phyloP scores from a whole-genome alignment of 2,113 vertebrate species.

The Cyphomyrus plagiostoma region DNA sequence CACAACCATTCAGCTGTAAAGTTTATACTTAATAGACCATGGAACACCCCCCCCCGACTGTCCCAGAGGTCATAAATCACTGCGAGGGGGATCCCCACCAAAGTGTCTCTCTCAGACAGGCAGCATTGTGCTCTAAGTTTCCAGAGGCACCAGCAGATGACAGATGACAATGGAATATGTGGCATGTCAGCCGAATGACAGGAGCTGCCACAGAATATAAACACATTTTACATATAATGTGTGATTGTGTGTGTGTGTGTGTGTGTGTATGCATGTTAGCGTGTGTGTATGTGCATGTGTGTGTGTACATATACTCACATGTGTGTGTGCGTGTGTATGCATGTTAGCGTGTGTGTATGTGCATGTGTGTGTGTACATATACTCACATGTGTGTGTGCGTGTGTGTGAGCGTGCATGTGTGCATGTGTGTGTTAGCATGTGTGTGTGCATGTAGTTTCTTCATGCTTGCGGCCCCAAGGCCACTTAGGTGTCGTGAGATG shows the following conservation, averaged over 20 bases:
- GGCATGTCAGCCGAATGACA: not conserved
- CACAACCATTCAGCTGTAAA: not conserved
- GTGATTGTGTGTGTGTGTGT: not conserved
- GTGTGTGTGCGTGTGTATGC: too few relatives aligned
- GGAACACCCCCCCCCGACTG: not conserved
- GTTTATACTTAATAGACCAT: not conserved
- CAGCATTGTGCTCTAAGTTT: not conserved
- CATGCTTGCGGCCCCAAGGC: not conserved
- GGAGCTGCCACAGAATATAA: not conserved
- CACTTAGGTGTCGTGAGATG: not conserved
- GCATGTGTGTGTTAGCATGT: too few relatives aligned
- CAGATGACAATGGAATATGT: not conserved
- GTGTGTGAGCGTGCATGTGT: too few relatives aligned
- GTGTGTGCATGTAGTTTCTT: not conserved
- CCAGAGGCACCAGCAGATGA: not conserved
- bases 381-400: too few relatives aligned
- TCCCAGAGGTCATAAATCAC: conserved; percentile 1
- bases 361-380: too few relatives aligned
- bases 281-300: too few relatives aligned
- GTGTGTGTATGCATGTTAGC: too few relatives aligned
- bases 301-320: too few relatives aligned
- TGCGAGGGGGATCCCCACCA: not conserved
- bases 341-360: too few relatives aligned
- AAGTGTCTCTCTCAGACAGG: not conserved
- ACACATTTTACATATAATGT: not conserved